Conservation (phyloP, 2,888 invertebrate species). For the Lasioglossum morio region DNA sequence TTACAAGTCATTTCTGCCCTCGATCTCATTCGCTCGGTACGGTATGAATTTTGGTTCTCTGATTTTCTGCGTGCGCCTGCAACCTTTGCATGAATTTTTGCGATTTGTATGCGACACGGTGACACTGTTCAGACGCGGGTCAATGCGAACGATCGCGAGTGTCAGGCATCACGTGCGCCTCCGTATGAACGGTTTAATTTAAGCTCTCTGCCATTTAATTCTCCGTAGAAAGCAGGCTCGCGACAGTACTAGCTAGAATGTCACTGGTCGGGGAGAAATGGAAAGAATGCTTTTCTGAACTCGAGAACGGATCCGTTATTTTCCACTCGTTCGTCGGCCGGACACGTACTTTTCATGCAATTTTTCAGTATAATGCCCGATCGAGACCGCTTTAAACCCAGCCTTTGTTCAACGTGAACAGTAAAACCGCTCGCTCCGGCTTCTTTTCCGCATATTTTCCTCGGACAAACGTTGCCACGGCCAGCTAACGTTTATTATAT, state of each 20-base stretch:
- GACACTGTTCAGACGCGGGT: conserved; percentile 74
- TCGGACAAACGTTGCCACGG: neutral
- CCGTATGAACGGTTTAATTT: conserved; percentile 81
- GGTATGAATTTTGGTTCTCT: conserved; percentile 38
- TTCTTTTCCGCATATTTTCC: conserved; percentile 12
- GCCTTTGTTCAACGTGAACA: neutral
- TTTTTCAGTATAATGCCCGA: conserved; percentile 39
- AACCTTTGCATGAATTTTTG: conserved; percentile 78
- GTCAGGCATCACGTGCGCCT: conserved; percentile 77
- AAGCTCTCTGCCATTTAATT: conserved; percentile 81
- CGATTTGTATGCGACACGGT: conserved; percentile 80
- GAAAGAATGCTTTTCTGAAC: conserved; percentile 40
- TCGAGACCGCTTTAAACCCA: neutral
- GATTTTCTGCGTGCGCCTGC: conserved; percentile 55
- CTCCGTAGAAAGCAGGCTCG: conserved; percentile 78
- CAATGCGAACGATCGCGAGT: conserved; percentile 82
- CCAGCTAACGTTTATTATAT: neutral
- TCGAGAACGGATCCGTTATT: conserved; percentile 48
- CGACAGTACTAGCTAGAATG: conserved; percentile 61
- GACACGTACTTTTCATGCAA: conserved; percentile 48
- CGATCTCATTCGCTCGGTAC: conserved; percentile 45
- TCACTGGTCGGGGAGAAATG: conserved; percentile 7
- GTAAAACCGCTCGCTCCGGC: neutral
- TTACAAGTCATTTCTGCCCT: conserved; percentile 32
- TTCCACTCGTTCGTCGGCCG: conserved; percentile 47